Evolutionary conservation across 1,140 invertebrate genomes (phyloP), one percentile per base, ranked within the genome.

Genomic region (Brachionus rubens): DNA sequence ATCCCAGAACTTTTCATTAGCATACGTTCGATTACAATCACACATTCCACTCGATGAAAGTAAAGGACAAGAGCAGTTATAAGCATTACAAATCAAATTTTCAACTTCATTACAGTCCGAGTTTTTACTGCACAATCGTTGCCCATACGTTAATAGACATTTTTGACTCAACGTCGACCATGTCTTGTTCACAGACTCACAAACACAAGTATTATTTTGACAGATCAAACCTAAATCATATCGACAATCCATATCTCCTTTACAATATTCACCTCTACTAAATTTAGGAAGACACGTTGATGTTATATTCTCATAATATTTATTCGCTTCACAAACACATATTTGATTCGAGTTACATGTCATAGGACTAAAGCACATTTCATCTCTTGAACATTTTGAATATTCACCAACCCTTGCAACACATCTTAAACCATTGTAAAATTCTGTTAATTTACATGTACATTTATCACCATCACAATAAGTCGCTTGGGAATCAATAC

Each of bases 1-100:
- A 30, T 54, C 30, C 50, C 50, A 54, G 30, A 54, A 54, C n/a
- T 54, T 24, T 12, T 54, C 50, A 54, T 54, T 54, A 14, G 24
- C 50, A 14, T 28, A 1, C 7, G 50, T 54, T 4, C 50, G 21
- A 54, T 54, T 54, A 54, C 50, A 54, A 54, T 54, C 50, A 10
- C 50, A 54, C 50, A 54, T 54, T 54, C 50, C 50, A 28, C 26
- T 54, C 2, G 19, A 9, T 28, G 50, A 54, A 21, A 14, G 26
- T 24, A 28, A 28, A 12, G 50, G 50, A 2, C 50, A 54, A 1
- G 50, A 54, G n/a, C 50, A 54, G 30, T 54, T 54, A 28, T 54
- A 28, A 26, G 50, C 50, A 28, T 54, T 24, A 24, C 50, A 54
- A 54, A 54, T 28, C 2, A 54, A n/a, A 54, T 54, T 54, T 54